Evolutionary conservation across 2,888 invertebrate genomes (phyloP).

Genomic region (Cancer borealis): DNA sequence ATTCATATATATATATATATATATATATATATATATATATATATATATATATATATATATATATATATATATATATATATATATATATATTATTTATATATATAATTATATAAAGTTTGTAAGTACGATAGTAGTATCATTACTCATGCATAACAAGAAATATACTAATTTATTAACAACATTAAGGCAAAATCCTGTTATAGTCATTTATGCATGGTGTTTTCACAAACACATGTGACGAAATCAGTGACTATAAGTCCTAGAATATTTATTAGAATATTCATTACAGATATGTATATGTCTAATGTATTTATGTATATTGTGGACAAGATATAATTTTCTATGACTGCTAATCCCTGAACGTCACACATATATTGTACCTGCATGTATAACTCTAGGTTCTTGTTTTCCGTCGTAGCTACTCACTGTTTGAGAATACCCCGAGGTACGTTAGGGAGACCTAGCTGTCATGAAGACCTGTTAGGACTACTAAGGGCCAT

Average conservation of each 20-base stretch:
- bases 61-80: slow-evolving; percentile 32
- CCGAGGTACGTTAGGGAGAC: slow-evolving; percentile 75
- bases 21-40: slow-evolving; percentile 13
- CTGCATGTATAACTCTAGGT: slow-evolving; percentile 76
- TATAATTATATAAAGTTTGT: not conserved
- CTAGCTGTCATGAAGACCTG: slow-evolving; percentile 74
- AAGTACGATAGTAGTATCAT: not conserved
- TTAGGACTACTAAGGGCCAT: slow-evolving; percentile 70
- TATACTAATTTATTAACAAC: slow-evolving; percentile 14
- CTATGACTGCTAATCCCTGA: slow-evolving; percentile 68
- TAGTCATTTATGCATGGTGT: slow-evolving; percentile 69
- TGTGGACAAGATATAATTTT: slow-evolving; percentile 46
- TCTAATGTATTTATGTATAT: slow-evolving; percentile 47
- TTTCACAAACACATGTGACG: slow-evolving; percentile 58
- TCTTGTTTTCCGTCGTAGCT: slow-evolving; percentile 75
- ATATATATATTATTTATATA: not conserved
- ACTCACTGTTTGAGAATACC: slow-evolving; percentile 75
- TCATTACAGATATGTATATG: slow-evolving; percentile 1
- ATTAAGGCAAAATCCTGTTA: slow-evolving; percentile 39
- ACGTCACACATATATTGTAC: slow-evolving; percentile 62
- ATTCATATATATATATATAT: not conserved
- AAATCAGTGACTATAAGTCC: slow-evolving; percentile 61
- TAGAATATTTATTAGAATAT: slow-evolving; percentile 54
- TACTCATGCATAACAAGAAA: slow-evolving; percentile 13
- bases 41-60: slow-evolving; percentile 21